A percentile compares a stretch with the other conserved stretches of the same genome.
These are phyloP conservation scores for Epinotia demarniana DNA, from an alignment of 2,888 invertebrate genomes.

Conservation along the genomic window DNA sequence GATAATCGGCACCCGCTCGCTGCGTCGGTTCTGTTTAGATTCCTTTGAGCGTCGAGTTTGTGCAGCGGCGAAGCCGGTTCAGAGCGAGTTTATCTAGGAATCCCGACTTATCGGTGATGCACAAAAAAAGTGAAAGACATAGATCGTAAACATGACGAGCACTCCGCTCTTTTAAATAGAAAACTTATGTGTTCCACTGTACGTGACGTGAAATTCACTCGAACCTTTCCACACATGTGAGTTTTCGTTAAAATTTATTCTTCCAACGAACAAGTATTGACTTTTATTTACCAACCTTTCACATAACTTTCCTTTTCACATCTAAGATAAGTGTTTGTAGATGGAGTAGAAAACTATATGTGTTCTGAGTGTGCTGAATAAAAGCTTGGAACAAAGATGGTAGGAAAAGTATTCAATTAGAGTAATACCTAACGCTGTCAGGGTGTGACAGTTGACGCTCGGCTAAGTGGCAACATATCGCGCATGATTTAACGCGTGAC, in stretches of 20 bases:
- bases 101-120: slow-evolving; percentile 18
- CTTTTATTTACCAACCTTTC: slow-evolving; percentile 44
- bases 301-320: slow-evolving; percentile 39
- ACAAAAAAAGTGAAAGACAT: slow-evolving; percentile 32
- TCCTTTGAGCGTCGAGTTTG: slow-evolving; percentile 32
- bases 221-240: slow-evolving; percentile 27
- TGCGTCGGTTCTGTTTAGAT: slow-evolving; percentile 15
- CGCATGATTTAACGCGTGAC: slow-evolving; percentile 32
- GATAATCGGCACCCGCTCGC: slow-evolving; percentile 21
- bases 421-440: slow-evolving; percentile 11
- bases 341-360: slow-evolving; percentile 18
- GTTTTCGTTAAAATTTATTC: slow-evolving; percentile 35
- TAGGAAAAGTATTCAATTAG: slow-evolving; percentile 24
- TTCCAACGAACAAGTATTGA: slow-evolving; percentile 36
- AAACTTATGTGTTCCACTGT: slow-evolving; percentile 40
- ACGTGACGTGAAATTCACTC: slow-evolving; percentile 39
- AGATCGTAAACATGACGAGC: slow-evolving; percentile 26
- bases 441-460: slow-evolving; percentile 3
- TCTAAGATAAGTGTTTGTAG: slow-evolving; percentile 33
- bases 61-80: background rate
- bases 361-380: background rate
- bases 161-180: slow-evolving; percentile 35
- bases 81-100: slow-evolving; percentile 23
- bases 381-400: background rate
- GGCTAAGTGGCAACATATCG: slow-evolving; percentile 7